A percentile compares a stretch with the other conserved stretches of the same genome.
These are phyloP conservation scores for Embiotoca jacksoni DNA, from an alignment of 2,113 vertebrate genomes.

Conservation along the genomic window DNA sequence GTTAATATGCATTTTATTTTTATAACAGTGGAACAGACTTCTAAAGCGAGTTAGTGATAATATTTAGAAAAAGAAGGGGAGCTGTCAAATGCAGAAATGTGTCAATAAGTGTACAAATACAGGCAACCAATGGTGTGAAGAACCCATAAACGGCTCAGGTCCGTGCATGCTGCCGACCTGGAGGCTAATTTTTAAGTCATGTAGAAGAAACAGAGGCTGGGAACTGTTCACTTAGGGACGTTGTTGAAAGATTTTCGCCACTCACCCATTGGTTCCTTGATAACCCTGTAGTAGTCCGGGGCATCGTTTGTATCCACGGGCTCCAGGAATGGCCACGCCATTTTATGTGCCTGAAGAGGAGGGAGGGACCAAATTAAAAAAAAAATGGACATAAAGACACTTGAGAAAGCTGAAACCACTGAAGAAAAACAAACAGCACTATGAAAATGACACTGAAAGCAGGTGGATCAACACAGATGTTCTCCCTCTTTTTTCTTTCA, in stretches of 20 bases:
- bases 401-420: constrained; percentile 58
- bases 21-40: not conserved
- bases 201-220: not conserved
- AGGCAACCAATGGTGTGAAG: not conserved
- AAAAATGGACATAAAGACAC: constrained; percentile 36
- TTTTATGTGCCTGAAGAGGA: constrained; percentile 92
- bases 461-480: constrained; percentile 82
- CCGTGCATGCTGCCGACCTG: not conserved
- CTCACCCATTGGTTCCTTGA: constrained; percentile 99
- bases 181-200: too few relatives aligned
- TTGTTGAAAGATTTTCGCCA: not conserved
- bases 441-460: constrained; percentile 70
- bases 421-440: constrained; percentile 69
- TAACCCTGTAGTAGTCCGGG: constrained; percentile 97
- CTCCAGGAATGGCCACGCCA: constrained; percentile 95
- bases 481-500: constrained; percentile 27
- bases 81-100: constrained; percentile 6
- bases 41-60: not conserved
- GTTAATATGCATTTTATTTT: not conserved
- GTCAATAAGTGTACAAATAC: not conserved
- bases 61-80: not conserved
- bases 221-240: not conserved
- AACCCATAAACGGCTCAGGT: not conserved
- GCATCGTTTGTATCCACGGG: constrained; percentile 97
- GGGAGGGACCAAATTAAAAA: constrained; percentile 15